These are phyloP conservation scores for Gobius niger DNA, from an alignment of 2,113 vertebrate species.

Conservation along the genomic window DNA sequence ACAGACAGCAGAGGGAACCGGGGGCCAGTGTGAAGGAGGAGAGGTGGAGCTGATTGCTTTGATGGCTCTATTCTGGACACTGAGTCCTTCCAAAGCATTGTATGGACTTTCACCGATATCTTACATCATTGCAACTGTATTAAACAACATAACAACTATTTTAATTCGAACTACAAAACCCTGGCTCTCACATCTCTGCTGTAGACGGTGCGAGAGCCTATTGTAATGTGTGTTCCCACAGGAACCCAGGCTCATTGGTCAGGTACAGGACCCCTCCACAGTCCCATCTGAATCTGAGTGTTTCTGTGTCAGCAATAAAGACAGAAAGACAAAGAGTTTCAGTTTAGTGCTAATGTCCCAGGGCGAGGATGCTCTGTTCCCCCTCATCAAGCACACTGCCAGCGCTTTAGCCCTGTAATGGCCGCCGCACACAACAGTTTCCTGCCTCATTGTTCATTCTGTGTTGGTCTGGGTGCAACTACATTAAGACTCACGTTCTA, in stretches of 20 bases:
- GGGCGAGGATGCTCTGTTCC: constrained; percentile 68
- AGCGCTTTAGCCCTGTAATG: constrained; percentile 73
- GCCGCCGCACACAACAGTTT: constrained; percentile 53
- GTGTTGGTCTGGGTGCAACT: constrained; percentile 53
- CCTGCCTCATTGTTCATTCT: constrained; percentile 72
- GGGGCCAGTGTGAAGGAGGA: background rate
- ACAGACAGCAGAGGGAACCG: background rate
- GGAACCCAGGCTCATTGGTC: constrained; percentile 47
- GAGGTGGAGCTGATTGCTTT: background rate
- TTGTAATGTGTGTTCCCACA: constrained; percentile 30
- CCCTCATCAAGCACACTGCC: constrained; percentile 72
- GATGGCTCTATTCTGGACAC: background rate
- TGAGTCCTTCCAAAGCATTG: background rate
- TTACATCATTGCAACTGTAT: no score
- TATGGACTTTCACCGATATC: background rate
- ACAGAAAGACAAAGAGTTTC: constrained; percentile 71
- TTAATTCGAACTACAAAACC: no score
- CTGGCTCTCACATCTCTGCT: background rate
- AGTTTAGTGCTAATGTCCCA: constrained; percentile 72
- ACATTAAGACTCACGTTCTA: background rate
- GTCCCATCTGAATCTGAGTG: constrained; percentile 20
- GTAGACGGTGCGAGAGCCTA: background rate
- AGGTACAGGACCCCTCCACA: constrained; percentile 36
- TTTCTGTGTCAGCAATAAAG: constrained; percentile 32
- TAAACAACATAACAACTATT: no score